phyloP scores from a whole-genome alignment of 2,888 invertebrate species.

The Eristalis pertinax region DNA sequence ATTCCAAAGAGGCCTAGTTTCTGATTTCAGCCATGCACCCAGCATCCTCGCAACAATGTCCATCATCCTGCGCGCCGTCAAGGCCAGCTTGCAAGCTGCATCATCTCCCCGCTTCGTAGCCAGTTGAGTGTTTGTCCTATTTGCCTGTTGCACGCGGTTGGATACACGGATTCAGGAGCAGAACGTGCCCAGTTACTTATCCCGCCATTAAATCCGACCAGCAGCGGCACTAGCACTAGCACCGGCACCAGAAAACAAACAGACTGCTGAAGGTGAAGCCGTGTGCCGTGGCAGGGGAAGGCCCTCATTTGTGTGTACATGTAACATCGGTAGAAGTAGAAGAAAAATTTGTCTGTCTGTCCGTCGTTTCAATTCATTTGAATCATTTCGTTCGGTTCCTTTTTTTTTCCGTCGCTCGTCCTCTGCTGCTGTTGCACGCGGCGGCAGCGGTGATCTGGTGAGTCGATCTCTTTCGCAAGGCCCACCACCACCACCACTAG shows the following conservation, averaged over 20 bases:
- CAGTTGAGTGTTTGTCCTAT: slow-evolving; percentile 24
- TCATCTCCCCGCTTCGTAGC: background rate
- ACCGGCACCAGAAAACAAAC: slow-evolving; percentile 22
- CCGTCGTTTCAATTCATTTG: slow-evolving; percentile 69
- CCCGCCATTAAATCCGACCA: slow-evolving; percentile 52
- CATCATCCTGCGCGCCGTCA: background rate
- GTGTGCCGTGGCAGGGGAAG: background rate
- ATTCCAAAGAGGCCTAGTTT: background rate
- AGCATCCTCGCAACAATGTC: background rate
- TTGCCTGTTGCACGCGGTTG: slow-evolving; percentile 43
- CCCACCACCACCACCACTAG: slow-evolving; percentile 34
- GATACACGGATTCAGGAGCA: slow-evolving; percentile 31
- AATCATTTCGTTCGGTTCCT: slow-evolving; percentile 64
- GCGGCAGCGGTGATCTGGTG: slow-evolving; percentile 40
- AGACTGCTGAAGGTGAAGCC: slow-evolving; percentile 8
- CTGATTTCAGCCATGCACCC: background rate
- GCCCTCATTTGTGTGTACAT: slow-evolving; percentile 59
- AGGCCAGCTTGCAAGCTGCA: background rate
- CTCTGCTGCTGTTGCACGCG: background rate
- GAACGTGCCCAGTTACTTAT: slow-evolving; percentile 60
- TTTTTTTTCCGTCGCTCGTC: slow-evolving; percentile 8
- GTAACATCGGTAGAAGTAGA: slow-evolving; percentile 53
- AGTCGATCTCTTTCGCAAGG: slow-evolving; percentile 44
- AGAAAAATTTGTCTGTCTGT: slow-evolving; percentile 71
- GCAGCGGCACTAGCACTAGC: background rate